Evolutionary conservation across 2,888 invertebrate species (phyloP).

Genomic region (Perithous albicinctus): DNA sequence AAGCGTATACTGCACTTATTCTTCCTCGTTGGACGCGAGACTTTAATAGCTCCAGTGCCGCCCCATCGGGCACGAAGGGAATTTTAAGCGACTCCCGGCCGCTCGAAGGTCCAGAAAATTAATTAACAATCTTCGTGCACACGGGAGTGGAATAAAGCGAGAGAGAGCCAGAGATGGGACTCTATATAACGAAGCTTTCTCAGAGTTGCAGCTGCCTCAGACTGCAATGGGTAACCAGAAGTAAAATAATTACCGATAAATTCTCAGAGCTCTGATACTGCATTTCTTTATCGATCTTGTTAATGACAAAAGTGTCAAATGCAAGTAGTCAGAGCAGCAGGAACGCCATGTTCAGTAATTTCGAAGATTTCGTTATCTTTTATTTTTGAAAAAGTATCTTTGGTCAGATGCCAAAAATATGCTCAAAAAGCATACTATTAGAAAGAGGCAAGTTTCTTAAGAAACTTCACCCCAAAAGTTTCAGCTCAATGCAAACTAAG

Average conservation of each 20-base stretch:
- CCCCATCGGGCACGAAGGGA: slow-evolving; percentile 22
- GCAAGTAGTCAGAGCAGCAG: background rate
- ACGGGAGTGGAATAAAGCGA: background rate
- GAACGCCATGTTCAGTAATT: background rate
- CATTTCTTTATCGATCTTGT: slow-evolving; percentile 49
- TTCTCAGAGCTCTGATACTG: slow-evolving; percentile 2
- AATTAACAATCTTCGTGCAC: slow-evolving; percentile 60
- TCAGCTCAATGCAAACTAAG: background rate
- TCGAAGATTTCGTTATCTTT: background rate
- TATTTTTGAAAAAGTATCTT: background rate
- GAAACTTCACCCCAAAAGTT: background rate
- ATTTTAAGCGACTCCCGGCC: slow-evolving; percentile 44
- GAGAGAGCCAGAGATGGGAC: slow-evolving; percentile 10
- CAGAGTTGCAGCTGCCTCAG: slow-evolving; percentile 42
- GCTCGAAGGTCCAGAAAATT: slow-evolving; percentile 49
- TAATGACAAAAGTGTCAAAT: slow-evolving; percentile 34
- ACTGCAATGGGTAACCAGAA: slow-evolving; percentile 50
- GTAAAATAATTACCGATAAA: slow-evolving; percentile 63
- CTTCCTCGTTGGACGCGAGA: slow-evolving; percentile 22
- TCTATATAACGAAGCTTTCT: slow-evolving; percentile 40
- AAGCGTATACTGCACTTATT: slow-evolving; percentile 32
- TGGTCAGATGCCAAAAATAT: background rate
- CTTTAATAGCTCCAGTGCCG: slow-evolving; percentile 42
- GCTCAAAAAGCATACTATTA: background rate
- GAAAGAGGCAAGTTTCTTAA: background rate